These are phyloP conservation scores for Caenorhabditis sp. DNA, from an alignment of 2,888 invertebrate genomes.

Conservation along the genomic window DNA sequence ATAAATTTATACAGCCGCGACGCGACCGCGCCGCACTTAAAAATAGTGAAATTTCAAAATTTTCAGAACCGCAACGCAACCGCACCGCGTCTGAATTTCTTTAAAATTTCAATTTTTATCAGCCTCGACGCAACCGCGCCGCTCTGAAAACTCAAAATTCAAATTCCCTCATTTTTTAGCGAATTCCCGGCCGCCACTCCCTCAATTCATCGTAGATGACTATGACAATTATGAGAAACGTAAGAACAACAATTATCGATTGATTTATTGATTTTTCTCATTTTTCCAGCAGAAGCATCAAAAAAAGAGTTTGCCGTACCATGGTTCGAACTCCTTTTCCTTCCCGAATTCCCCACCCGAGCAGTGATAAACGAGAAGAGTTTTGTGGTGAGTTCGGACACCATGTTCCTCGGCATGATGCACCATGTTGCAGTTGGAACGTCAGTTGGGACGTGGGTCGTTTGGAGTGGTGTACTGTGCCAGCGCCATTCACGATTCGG, in stretches of 20 bases:
- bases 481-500: slow-evolving; percentile 85
- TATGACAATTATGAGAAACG: slow-evolving; percentile 59
- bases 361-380: slow-evolving; percentile 85
- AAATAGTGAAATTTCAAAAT: too few relatives aligned
- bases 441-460: slow-evolving; percentile 91
- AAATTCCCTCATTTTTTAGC: slow-evolving; percentile 36
- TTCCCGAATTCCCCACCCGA: slow-evolving; percentile 88
- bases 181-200: slow-evolving; percentile 54
- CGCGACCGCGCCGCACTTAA: too few relatives aligned
- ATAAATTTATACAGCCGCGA: too few relatives aligned
- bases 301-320: slow-evolving; percentile 89
- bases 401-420: too few relatives aligned
- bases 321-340: slow-evolving; percentile 90
- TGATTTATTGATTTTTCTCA: neutral
- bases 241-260: neutral
- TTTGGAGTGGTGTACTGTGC: slow-evolving; percentile 94
- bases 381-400: slow-evolving; percentile 85
- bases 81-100: too few relatives aligned
- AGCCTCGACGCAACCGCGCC: too few relatives aligned
- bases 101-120: too few relatives aligned
- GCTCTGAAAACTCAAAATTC: slow-evolving; percentile 4
- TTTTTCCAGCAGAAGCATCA: slow-evolving; percentile 36
- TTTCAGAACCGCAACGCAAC: too few relatives aligned
- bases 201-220: slow-evolving; percentile 55
- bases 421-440: slow-evolving; percentile 86